Percentiles rank a stretch among this genome's conserved stretches.
Conservation (phyloP, 2,888 invertebrate genomes). For the Entomobrya multifasciata region DNA sequence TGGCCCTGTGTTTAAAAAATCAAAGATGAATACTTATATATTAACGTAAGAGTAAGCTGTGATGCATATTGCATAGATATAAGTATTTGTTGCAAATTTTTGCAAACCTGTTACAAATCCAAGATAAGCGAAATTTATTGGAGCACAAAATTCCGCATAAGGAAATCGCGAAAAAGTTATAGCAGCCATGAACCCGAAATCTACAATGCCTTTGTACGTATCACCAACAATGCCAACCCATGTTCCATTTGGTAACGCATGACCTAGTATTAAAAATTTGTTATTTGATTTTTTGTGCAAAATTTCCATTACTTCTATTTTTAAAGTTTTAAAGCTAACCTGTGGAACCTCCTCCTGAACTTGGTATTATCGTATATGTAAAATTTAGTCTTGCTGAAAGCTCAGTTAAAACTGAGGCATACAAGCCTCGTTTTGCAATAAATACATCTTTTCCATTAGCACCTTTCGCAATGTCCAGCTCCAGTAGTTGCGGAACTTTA, state of each 20-base stretch:
- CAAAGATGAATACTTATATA: no score
- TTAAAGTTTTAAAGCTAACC: conserved; percentile 26
- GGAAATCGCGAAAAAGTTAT: conserved; percentile 55
- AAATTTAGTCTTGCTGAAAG: conserved; percentile 52
- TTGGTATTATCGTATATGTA: conserved; percentile 48
- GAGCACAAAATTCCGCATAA: conserved; percentile 61
- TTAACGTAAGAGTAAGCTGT: no score
- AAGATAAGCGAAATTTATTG: conserved; percentile 67
- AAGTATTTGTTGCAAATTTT: no score
- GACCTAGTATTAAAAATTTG: neutral
- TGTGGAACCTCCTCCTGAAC: conserved; percentile 63
- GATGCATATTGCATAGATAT: no score
- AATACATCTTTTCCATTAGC: conserved; percentile 21
- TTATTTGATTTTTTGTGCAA: neutral
- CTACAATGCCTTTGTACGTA: conserved; percentile 34
- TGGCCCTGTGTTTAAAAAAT: conserved; percentile 39
- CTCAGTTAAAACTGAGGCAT: conserved; percentile 36
- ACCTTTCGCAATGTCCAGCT: conserved; percentile 17
- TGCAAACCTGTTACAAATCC: conserved; percentile 67
- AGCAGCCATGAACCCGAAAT: conserved; percentile 68
- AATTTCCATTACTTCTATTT: neutral
- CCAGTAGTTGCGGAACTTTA: conserved; percentile 49
- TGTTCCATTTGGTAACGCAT: conserved; percentile 57
- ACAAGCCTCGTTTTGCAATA: conserved; percentile 50
- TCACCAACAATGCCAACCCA: conserved; percentile 68